Percentiles rank a stretch among this genome's conserved stretches.
These are phyloP conservation scores for Pseudotriccus pelzelni DNA, from an alignment of 2,797 vertebrate genomes.

Conservation along the genomic window DNA sequence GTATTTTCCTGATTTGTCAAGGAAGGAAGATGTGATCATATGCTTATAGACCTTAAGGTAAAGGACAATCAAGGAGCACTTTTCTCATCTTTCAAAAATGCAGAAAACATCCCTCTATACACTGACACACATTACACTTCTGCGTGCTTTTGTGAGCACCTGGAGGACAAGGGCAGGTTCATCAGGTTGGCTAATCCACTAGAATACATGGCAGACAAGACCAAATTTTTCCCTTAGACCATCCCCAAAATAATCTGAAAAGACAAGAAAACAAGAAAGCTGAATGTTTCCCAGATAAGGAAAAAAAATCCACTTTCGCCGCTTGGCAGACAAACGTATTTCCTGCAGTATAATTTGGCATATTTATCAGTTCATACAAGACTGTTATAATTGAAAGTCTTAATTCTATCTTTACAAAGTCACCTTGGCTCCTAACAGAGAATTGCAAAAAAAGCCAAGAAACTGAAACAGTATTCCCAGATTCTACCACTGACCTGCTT, in stretches of 20 bases:
- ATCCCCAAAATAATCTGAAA: neutral
- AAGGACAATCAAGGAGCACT: neutral
- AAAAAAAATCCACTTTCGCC: accelerated
- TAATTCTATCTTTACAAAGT: constrained; percentile 26
- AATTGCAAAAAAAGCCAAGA: neutral
- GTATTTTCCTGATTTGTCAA: neutral
- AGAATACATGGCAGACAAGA: neutral
- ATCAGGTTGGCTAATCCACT: neutral
- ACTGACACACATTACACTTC: neutral
- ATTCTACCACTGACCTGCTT: constrained; percentile 31
- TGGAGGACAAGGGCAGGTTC: neutral
- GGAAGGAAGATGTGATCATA: neutral
- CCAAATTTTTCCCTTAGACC: neutral
- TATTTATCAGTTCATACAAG: constrained; percentile 1
- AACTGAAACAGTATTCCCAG: neutral
- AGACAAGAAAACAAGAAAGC: neutral
- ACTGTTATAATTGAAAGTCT: constrained; percentile 25
- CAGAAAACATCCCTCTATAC: neutral
- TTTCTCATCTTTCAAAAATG: neutral
- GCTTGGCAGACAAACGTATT: neutral
- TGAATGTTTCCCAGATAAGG: neutral
- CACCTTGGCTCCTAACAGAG: constrained; percentile 3
- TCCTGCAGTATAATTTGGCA: neutral
- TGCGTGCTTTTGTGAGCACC: neutral
- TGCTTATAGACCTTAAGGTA: neutral